Evolutionary conservation across 2,888 invertebrate genomes (phyloP).

Genomic region (Ennomos erosarius): DNA sequence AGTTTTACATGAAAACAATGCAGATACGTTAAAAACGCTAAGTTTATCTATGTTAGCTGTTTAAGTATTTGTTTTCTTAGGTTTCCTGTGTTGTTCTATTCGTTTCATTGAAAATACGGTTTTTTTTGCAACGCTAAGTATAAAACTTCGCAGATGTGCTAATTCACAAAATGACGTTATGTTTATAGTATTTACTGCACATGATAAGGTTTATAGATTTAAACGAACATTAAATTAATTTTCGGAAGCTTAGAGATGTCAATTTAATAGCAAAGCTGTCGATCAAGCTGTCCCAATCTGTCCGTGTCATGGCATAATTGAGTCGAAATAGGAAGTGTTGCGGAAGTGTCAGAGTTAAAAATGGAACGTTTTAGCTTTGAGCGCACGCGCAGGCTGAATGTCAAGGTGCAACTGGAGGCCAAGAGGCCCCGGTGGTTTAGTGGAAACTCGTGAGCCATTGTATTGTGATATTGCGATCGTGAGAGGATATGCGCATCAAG

Average conservation of each 20-base stretch:
- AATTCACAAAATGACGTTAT: conserved; percentile 24
- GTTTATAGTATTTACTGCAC: conserved; percentile 29
- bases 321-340: conserved; percentile 68
- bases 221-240: conserved; percentile 8
- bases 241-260: conserved; percentile 10
- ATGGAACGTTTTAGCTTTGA: conserved; percentile 72
- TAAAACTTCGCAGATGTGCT: conserved; percentile 12
- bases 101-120: no score
- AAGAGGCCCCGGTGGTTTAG: conserved; percentile 48
- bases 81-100: no score
- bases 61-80: no score
- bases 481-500: conserved; percentile 17
- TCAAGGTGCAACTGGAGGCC: conserved; percentile 73
- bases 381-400: conserved; percentile 75
- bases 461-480: conserved; percentile 29
- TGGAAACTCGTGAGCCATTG: conserved; percentile 40
- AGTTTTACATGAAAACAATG: no score
- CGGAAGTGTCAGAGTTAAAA: conserved; percentile 76
- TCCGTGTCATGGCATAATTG: conserved; percentile 34
- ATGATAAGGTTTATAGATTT: conserved; percentile 16
- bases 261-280: conserved; percentile 19
- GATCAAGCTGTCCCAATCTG: conserved; percentile 27
- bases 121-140: background rate
- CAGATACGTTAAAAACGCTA: no score
- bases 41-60: no score